Conservation (phyloP, 2,113 vertebrate genomes). For the Sturnus vulgaris region DNA sequence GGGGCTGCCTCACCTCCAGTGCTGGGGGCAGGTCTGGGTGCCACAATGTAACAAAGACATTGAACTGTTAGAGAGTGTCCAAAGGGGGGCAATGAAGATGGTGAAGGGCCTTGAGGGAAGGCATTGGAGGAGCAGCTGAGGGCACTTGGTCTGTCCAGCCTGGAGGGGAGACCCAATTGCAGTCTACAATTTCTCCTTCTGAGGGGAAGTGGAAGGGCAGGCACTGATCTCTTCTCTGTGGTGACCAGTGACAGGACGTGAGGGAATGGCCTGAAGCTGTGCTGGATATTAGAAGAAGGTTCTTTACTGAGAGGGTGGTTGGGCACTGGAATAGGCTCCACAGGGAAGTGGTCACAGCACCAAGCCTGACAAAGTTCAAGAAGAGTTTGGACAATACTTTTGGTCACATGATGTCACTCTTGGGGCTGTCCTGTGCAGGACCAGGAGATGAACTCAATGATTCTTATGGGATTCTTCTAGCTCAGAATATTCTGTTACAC, state of each 20-base stretch:
- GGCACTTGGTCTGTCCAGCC: background rate
- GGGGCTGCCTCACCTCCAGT: fast-evolving
- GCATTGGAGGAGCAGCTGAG: fast-evolving
- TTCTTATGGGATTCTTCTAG: background rate
- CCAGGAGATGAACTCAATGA: background rate
- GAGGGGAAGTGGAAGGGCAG: background rate
- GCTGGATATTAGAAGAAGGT: background rate
- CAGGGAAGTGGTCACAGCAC: background rate
- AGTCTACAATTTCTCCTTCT: background rate
- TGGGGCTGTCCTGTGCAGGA: background rate
- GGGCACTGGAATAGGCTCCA: background rate
- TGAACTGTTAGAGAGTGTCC: background rate
- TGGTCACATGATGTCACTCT: background rate
- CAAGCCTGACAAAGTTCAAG: background rate
- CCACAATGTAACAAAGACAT: no score
- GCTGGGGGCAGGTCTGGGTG: background rate
- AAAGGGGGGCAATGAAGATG: background rate
- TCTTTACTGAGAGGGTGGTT: background rate
- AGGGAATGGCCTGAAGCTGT: background rate
- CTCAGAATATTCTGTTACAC: background rate
- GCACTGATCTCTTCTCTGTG: background rate
- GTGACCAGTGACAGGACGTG: background rate
- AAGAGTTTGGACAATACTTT: background rate
- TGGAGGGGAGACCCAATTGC: background rate
- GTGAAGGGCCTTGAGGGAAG: background rate